Base-by-base conservation (phyloP, 2,888 invertebrate species). In the Eupelmus urozonus region DNA sequence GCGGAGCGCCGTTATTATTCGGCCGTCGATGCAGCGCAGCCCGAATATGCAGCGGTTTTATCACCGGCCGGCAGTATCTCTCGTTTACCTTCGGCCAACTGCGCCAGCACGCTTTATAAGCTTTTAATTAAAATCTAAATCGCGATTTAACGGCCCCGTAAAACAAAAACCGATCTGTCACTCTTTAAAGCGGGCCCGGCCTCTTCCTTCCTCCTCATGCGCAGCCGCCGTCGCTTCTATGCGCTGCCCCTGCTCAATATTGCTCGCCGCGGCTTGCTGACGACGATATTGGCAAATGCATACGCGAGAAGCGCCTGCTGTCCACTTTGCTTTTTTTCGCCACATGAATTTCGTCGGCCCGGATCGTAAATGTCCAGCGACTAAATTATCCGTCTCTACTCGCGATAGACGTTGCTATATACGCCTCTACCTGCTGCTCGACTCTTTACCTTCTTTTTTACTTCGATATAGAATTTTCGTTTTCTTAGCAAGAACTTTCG, bases 81-180 rank as follows among this genome's bases (percentile, higher is more conserved):
- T 81, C 77, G 80, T 80, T 81, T 80, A 77, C 49, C 5, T 34
- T 85, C 84, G 84, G 62, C 55, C 45, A 51, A 60, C 20, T 40
- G 20, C 40, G 34, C 53, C 29, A 3, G n/a, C n/a, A 55, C 59
- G 67, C 49, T 70, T 62, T 76, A 67, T 72, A 76, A 73, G 85
- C 84, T 81, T 86, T 85, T 85, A 87, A 87, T 87, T 87, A 87
- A 87, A 87, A 86, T 83, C 84, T 85, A 85, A 87, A 87, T 87
- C 84, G 85, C 84, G 51, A 85, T 85, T 87, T 86, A 86, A 87
- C 84, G 83, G 83, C 84, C 82, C 83, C 84, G 83, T 87, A 85
- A 87, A 87, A 86, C 84, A 85, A 85, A 84, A 51, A 82, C 85
- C 82, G 84, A 86, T 85, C 85, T 84, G 76, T 76, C 79, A 70